Conservation (phyloP, 2,888 invertebrate genomes). For the Synanthedon formicaeformis region DNA sequence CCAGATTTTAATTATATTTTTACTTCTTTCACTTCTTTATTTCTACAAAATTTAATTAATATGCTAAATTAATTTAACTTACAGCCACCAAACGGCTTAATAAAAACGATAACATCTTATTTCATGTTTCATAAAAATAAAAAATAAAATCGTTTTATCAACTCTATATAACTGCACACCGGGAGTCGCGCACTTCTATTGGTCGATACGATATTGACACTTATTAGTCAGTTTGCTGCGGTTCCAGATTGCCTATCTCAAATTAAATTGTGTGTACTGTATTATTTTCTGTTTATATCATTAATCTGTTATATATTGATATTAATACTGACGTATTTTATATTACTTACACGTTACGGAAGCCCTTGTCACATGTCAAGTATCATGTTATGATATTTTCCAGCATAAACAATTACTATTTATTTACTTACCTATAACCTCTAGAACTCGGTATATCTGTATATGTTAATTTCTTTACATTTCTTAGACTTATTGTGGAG, state of each 20-base stretch:
- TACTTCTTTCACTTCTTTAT: not conserved
- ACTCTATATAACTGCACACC: constrained; percentile 21
- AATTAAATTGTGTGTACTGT: constrained; percentile 28
- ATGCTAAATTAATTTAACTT: too few species aligned
- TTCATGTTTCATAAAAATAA: too few species aligned
- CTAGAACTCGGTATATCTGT: too few species aligned
- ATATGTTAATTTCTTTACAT: too few species aligned
- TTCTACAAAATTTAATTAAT: too few species aligned
- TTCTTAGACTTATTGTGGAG: too few species aligned
- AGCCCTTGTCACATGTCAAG: constrained; percentile 10
- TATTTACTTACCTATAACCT: not conserved
- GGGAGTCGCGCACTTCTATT: constrained; percentile 25
- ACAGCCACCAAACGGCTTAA: too few species aligned
- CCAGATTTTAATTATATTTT: not conserved
- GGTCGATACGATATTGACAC: constrained; percentile 54
- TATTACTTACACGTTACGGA: constrained; percentile 27
- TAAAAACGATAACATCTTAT: too few species aligned
- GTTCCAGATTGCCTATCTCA: constrained; percentile 55
- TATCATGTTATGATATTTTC: not conserved
- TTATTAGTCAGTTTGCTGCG: constrained; percentile 62
- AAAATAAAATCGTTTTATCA: constrained; percentile 16
- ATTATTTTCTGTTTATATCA: too few species aligned
- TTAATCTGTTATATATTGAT: not conserved
- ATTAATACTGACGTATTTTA: constrained; percentile 5
- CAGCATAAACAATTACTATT: not conserved